Percentiles rank a stretch among this genome's conserved stretches.
Conservation (phyloP, 2,888 invertebrate genomes). For the Timema cristinae region DNA sequence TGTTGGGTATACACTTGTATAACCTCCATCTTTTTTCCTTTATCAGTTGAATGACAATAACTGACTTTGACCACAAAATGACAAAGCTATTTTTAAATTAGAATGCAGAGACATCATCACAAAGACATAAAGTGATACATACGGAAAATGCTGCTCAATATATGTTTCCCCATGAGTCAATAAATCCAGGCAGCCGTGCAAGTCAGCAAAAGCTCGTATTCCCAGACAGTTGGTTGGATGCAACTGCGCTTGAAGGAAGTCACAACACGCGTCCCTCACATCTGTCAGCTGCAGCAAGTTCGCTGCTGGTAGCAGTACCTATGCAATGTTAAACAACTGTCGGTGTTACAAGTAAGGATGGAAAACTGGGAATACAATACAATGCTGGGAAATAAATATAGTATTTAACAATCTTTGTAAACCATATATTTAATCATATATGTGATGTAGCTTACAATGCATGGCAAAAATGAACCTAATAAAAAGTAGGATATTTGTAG, state of each 20-base stretch:
- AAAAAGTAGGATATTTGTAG: no score
- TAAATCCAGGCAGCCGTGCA: constrained; percentile 87
- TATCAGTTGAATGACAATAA: no score
- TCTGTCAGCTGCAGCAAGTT: constrained; percentile 79
- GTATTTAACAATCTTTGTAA: no score
- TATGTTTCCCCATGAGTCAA: constrained; percentile 75
- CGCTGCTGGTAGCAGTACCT: constrained; percentile 81
- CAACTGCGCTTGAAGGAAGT: constrained; percentile 85
- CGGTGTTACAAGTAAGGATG: constrained; percentile 9
- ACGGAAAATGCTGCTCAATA: constrained; percentile 88
- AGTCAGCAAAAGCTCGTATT: constrained; percentile 91
- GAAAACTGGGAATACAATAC: constrained; percentile 15
- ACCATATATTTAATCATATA: no score
- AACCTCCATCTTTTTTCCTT: no score
- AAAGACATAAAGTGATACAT: constrained; percentile 41
- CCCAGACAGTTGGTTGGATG: constrained; percentile 94
- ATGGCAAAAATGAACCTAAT: no score
- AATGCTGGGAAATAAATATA: background rate
- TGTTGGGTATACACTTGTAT: no score
- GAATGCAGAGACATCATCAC: no score
- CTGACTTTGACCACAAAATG: no score
- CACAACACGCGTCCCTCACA: constrained; percentile 86
- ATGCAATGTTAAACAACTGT: constrained; percentile 33
- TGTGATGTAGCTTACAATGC: no score
- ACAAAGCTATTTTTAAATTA: no score